Evolutionary conservation across 2,888 invertebrate species (phyloP).

Genomic region (Muscina levida): DNA sequence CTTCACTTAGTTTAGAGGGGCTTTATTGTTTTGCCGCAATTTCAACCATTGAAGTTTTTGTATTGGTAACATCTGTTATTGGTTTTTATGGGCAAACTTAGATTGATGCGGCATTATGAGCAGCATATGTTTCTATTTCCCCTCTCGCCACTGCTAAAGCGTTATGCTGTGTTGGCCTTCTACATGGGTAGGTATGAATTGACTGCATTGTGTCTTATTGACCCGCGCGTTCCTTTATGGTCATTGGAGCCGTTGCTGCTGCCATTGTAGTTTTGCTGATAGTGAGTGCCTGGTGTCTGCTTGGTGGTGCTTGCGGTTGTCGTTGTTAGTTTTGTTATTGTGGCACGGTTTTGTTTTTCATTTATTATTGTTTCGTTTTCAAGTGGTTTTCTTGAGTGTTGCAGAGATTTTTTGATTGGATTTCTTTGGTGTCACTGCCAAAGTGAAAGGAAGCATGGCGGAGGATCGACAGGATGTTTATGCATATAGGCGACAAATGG

Average conservation of each 20-base stretch:
- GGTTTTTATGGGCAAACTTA: constrained; percentile 22
- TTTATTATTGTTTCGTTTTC: neutral
- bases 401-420: neutral
- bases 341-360: neutral
- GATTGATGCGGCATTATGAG: constrained; percentile 26
- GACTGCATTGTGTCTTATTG: constrained; percentile 6
- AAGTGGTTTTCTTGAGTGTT: constrained; percentile 1
- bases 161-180: neutral
- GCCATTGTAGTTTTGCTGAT: neutral
- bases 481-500: too few relatives aligned
- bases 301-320: too few relatives aligned
- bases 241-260: neutral
- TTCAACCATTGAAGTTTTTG: neutral
- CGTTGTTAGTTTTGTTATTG: neutral
- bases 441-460: too few relatives aligned
- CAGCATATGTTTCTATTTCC: neutral
- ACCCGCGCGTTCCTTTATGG: neutral
- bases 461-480: too few relatives aligned
- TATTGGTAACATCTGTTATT: constrained; percentile 31
- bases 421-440: too few relatives aligned
- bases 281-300: neutral
- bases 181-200: neutral
- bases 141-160: neutral
- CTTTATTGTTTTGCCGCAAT: constrained; percentile 14
- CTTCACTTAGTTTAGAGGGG: neutral